These are phyloP conservation scores for Ploceus nigricollis DNA, from an alignment of 2,113 vertebrate species.

Conservation along the genomic window DNA sequence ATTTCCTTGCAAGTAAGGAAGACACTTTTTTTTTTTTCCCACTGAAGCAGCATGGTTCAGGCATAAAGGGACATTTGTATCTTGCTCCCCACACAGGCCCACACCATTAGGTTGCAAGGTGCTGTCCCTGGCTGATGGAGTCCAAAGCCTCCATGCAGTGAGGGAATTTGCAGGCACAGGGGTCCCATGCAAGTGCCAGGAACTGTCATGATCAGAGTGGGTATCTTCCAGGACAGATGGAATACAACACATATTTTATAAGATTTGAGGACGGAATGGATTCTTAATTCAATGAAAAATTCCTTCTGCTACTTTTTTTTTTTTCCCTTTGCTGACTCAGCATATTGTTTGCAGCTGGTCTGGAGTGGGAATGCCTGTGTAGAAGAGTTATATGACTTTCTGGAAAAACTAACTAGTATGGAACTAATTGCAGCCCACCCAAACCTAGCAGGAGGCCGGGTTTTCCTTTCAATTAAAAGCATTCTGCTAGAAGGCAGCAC, in stretches of 20 bases:
- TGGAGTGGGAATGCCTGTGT: slow-evolving; percentile 3
- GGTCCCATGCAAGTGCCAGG: fast-evolving
- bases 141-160: not conserved
- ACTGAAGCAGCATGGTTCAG: not conserved
- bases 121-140: not conserved
- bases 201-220: not conserved
- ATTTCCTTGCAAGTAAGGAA: not conserved
- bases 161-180: not conserved
- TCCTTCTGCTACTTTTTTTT: not conserved
- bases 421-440: slow-evolving; percentile 64
- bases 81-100: not conserved
- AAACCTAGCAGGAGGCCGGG: slow-evolving; percentile 55
- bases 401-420: slow-evolving; percentile 52
- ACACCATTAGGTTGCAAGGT: fast-evolving
- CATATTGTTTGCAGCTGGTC: slow-evolving; percentile 31
- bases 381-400: slow-evolving; percentile 50
- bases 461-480: slow-evolving; percentile 55
- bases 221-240: not conserved
- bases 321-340: slow-evolving; percentile 41
- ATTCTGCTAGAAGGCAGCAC: slow-evolving; percentile 44
- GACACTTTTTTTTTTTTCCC: not conserved
- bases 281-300: slow-evolving; percentile 44
- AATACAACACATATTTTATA: slow-evolving; percentile 1
- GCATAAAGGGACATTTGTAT: not conserved
- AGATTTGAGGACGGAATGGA: slow-evolving; percentile 14